Evolutionary conservation across 2,113 vertebrate species (phyloP).

Genomic region (Scophthalmus maximus): DNA sequence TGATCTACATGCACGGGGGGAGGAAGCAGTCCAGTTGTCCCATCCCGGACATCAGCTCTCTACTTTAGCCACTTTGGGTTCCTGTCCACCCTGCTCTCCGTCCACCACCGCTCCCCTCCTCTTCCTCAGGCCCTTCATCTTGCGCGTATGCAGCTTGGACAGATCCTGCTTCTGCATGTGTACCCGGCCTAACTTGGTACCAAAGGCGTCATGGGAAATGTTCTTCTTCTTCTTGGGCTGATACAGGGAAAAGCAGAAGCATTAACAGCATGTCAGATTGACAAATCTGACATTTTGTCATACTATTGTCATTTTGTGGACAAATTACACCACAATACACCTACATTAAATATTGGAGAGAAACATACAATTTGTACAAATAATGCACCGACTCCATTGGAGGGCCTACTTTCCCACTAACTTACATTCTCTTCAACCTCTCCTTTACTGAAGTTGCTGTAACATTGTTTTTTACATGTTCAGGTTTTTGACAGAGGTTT

Average conservation of each 20-base stretch:
- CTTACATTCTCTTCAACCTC: not conserved
- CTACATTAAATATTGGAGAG: not conserved
- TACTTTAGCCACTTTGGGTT: constrained; percentile 82
- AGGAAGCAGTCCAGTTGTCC: not conserved
- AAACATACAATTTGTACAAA: not conserved
- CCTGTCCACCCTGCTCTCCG: constrained; percentile 56
- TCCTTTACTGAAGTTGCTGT: not conserved
- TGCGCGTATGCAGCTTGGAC: constrained; percentile 91
- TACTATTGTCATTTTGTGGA: not conserved
- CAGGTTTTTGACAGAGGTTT: not conserved
- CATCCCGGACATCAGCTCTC: constrained; percentile 48
- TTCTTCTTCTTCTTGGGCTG: constrained; percentile 98
- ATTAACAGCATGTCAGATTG: not conserved
- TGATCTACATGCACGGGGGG: not conserved
- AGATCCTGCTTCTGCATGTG: constrained; percentile 99
- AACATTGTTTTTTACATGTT: not conserved
- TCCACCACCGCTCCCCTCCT: constrained; percentile 74
- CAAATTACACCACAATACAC: not conserved
- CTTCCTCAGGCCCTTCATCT: constrained; percentile 96
- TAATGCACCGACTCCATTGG: not conserved
- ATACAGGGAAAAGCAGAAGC: not conserved
- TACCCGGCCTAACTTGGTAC: constrained; percentile 91
- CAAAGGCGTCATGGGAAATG: constrained; percentile 92
- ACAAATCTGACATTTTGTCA: not conserved
- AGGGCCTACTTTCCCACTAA: not conserved